Evolutionary conservation across 2,113 vertebrate genomes (phyloP).

Genomic region (Puntigrus tetrazona): DNA sequence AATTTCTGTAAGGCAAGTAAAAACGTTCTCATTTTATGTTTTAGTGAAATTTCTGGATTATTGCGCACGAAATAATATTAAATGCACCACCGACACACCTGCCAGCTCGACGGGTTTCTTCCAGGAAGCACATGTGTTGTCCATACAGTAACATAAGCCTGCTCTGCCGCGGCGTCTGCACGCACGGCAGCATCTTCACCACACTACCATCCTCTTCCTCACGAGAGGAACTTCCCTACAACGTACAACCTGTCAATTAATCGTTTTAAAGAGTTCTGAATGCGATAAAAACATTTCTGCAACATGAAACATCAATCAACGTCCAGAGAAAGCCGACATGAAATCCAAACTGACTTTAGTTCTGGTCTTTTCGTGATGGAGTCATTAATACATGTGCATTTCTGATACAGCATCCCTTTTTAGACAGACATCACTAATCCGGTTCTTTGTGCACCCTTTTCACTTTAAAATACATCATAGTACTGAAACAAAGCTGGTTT

Average conservation of each 20-base stretch:
- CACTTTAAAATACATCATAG: background rate
- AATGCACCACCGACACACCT: background rate
- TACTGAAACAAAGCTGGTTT: background rate
- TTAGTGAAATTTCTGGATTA: background rate
- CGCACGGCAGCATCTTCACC: background rate
- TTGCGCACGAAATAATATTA: background rate
- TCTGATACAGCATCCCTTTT: background rate
- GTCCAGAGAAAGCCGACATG: background rate
- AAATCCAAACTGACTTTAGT: background rate
- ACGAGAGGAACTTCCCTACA: background rate
- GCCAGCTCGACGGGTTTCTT: background rate
- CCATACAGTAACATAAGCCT: conserved; percentile 9
- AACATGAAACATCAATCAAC: background rate
- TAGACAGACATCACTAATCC: background rate
- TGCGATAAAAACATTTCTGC: background rate
- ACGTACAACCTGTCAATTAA: background rate
- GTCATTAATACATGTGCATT: background rate
- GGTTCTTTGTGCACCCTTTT: background rate
- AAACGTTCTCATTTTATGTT: background rate
- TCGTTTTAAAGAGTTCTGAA: background rate
- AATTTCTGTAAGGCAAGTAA: background rate
- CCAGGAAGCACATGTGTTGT: background rate
- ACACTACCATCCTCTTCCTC: background rate
- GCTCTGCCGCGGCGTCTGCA: background rate
- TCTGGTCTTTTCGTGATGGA: background rate